phyloP scores from a whole-genome alignment of 2,888 invertebrate species.

The Odontothrips loti region DNA sequence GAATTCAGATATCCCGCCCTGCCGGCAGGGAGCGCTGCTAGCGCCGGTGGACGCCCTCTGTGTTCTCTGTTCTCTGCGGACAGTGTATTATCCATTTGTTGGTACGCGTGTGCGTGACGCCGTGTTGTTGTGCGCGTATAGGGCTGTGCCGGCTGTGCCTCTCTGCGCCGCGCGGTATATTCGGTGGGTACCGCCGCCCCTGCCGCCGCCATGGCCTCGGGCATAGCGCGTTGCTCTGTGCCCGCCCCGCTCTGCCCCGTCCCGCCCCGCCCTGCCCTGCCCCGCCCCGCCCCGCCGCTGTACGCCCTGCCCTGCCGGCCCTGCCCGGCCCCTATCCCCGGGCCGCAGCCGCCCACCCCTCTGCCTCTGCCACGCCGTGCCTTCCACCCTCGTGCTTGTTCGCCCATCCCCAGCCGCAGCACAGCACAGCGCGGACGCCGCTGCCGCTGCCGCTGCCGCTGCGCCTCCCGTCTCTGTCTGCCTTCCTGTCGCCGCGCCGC shows the following conservation, averaged over 20 bases:
- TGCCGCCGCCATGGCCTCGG: conserved; percentile 35
- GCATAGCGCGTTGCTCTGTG: not conserved
- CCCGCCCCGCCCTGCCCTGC: too few relatives aligned
- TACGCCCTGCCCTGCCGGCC: not conserved
- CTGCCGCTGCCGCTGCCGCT: not conserved
- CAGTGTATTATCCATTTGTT: too few relatives aligned
- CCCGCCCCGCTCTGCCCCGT: not conserved
- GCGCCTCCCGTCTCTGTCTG: not conserved
- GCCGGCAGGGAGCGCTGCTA: too few relatives aligned
- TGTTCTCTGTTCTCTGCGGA: too few relatives aligned
- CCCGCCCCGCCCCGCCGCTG: not conserved
- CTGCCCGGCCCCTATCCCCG: not conserved
- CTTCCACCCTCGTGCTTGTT: not conserved
- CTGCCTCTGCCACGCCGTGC: not conserved
- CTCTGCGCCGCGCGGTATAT: not conserved
- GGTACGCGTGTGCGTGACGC: too few relatives aligned
- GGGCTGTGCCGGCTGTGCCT: not conserved
- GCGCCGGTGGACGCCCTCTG: too few relatives aligned
- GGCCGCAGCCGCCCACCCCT: not conserved
- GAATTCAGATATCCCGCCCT: too few relatives aligned
- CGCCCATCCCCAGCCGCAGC: too few relatives aligned
- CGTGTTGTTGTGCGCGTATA: not conserved
- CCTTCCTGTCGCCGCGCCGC: conserved; percentile 32
- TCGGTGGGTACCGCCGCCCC: conserved; percentile 12
- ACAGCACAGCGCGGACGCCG: not conserved